Conservation (phyloP, 1,140 invertebrate species). For the Pseudomyrmex gracilis region DNA sequence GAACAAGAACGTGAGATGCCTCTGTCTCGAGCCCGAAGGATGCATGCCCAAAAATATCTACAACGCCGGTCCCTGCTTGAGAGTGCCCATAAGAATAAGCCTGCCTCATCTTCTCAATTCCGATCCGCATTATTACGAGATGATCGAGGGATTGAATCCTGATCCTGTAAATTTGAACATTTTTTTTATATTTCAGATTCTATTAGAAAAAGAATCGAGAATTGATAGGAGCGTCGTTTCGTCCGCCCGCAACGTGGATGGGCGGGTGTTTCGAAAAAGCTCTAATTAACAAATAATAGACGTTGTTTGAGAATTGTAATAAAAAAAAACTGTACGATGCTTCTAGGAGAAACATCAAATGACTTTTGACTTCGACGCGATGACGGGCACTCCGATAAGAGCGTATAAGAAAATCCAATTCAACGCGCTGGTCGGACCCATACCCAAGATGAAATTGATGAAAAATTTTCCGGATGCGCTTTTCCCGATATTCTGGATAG, state of each 20-base stretch:
- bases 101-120: constrained; percentile 36
- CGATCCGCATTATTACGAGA: constrained; percentile 13
- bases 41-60: constrained; percentile 46
- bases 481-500: constrained; percentile 34
- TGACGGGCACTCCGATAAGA: constrained; percentile 38
- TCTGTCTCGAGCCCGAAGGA: constrained; percentile 27
- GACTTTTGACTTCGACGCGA: constrained; percentile 27
- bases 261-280: too few species aligned
- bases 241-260: neutral
- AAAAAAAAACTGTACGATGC: neutral
- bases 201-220: too few species aligned
- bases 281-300: too few species aligned
- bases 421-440: constrained; percentile 16
- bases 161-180: constrained; percentile 4
- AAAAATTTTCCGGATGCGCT: constrained; percentile 26
- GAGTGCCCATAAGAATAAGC: constrained; percentile 30
- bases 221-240: too few species aligned
- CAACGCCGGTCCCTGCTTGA: neutral
- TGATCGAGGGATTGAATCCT: constrained; percentile 35
- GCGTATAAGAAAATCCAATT: constrained; percentile 43
- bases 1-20: constrained; percentile 1
- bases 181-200: too few species aligned
- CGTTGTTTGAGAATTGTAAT: neutral
- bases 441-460: constrained; percentile 30
- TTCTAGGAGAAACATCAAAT: constrained; percentile 35